Evolutionary conservation across 2,113 vertebrate species (phyloP).

Genomic region (Fregata magnificens): DNA sequence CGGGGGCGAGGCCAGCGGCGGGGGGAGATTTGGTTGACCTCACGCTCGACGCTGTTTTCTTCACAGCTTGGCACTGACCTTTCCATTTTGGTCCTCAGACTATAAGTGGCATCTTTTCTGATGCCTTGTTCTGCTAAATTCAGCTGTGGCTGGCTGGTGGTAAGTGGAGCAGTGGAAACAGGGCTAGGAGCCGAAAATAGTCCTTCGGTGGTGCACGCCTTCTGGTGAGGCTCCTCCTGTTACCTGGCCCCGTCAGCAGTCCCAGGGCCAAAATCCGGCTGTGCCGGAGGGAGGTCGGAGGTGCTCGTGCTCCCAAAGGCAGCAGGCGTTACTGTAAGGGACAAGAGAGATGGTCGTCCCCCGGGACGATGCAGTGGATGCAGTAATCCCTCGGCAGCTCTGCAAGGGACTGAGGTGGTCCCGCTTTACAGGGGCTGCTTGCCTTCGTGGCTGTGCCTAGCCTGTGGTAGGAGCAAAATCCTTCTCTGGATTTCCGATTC

Average conservation of each 20-base stretch:
- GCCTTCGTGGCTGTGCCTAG: accelerated
- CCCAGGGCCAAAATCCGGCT: not conserved
- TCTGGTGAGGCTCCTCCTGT: not conserved
- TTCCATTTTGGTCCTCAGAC: not conserved
- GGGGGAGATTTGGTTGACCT: not conserved
- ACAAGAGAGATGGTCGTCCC: not conserved
- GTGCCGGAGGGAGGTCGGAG: not conserved
- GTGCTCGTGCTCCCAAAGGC: not conserved
- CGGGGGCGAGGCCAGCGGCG: not conserved
- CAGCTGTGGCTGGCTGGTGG: not conserved
- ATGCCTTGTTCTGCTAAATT: not conserved
- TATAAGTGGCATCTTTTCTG: not conserved
- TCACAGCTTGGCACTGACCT: not conserved
- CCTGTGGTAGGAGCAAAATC: not conserved
- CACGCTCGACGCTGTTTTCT: not conserved
- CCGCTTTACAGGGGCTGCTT: accelerated
- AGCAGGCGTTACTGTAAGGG: too few relatives aligned
- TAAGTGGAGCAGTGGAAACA: not conserved
- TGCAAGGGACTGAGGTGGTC: not conserved
- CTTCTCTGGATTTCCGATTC: not conserved
- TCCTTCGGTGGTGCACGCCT: not conserved
- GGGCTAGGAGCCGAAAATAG: not conserved
- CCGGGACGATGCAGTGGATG: not conserved
- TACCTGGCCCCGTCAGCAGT: not conserved
- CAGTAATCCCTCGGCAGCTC: not conserved